Evolutionary conservation across 2,888 invertebrate species (phyloP).

Genomic region (Drosophila kuntzei): DNA sequence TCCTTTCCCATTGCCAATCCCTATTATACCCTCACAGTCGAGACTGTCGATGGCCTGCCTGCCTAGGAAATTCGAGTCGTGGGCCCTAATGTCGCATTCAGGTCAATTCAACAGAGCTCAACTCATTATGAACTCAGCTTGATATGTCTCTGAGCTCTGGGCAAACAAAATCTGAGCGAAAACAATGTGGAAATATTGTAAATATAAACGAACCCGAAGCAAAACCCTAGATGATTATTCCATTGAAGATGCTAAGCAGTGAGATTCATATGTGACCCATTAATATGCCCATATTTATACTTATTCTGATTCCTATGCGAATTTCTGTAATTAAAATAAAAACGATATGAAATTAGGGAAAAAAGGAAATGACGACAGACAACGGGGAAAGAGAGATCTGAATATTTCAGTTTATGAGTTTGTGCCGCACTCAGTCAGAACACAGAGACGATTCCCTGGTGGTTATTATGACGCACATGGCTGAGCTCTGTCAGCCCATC

Average conservation of each 20-base stretch:
- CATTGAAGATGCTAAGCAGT: constrained; percentile 20
- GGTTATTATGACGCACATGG: constrained; percentile 68
- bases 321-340: constrained; percentile 70
- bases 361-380: constrained; percentile 40
- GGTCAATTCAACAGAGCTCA: constrained; percentile 31
- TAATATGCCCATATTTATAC: constrained; percentile 35
- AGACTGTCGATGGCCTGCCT: constrained; percentile 23
- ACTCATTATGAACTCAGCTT: constrained; percentile 22
- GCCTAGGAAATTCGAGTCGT: constrained; percentile 56
- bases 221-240: constrained; percentile 9
- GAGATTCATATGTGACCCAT: constrained; percentile 22
- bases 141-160: constrained; percentile 4
- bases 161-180: constrained; percentile 14
- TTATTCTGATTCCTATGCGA: constrained; percentile 61
- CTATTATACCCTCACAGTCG: constrained; percentile 7
- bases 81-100: constrained; percentile 48
- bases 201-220: not conserved
- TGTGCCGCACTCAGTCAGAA: constrained; percentile 20
- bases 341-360: constrained; percentile 59
- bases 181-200: constrained; percentile 32
- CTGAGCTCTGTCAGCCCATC: constrained; percentile 50
- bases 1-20: constrained; percentile 17
- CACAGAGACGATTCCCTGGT: constrained; percentile 52
- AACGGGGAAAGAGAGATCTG: constrained; percentile 3
- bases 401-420: constrained; percentile 25